Base-by-base conservation (phyloP, 1,140 invertebrate genomes). In the Aphidius gifuensis region DNA sequence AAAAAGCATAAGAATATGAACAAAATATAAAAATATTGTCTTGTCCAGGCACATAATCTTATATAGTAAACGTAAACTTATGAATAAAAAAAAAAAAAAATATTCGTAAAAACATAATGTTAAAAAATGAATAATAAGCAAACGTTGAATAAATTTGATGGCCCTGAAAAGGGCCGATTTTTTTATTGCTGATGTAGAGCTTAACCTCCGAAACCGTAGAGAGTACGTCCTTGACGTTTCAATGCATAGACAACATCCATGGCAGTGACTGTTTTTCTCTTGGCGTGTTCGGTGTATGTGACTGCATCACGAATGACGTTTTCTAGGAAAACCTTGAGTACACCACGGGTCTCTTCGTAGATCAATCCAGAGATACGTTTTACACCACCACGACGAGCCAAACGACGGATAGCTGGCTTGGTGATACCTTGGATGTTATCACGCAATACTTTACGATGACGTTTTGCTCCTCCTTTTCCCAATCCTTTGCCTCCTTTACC, bases 151-250 rank as follows among this genome's bases (percentile, higher is more conserved):
- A 39, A 32, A 45, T 38, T 11, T 59, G 38, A 39, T 59, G 46
- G 58, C 58, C 48, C 46, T 59, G 46, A 59, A 50, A 59, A 59
- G 48, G 58, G 58, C 58, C 46, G 57, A 7, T 58, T 47, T 6
- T 53, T 49, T 16, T 53, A 39, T 39, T 53, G 7, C 1, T 53
- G 11, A 5, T 32, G 2, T 9, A 11, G 7, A 5, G 6, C n/a
- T 50, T 50, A 50, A 50, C 48, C 48, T 50, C 48, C 48, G 32
- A 50, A 50, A 23, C 48, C 48, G 48, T 50, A 50, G 48, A 50
- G 48, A 2, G 48, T 50, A 21, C 48, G 48, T 16, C 48, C 48
- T 50, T 50, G 48, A 50, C 48, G 48, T 50, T 50, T 50, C 48
- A 50, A n/a, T 23, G 48, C 48, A 9, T 50, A 50, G 32, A 39